Evolutionary conservation across 2,113 vertebrate genomes (phyloP).

Genomic region (Seriola quinqueradiata): DNA sequence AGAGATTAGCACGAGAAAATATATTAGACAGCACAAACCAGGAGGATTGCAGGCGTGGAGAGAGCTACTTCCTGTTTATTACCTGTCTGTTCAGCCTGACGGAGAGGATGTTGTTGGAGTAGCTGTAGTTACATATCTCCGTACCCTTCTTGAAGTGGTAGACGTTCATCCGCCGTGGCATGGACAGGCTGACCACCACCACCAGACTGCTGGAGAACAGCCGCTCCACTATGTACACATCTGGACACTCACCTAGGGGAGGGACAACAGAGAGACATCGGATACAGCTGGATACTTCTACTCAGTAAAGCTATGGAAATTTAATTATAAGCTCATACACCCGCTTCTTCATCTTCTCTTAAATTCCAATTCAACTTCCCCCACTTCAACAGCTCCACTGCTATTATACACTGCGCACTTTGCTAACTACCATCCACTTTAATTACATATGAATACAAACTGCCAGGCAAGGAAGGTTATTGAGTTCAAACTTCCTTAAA

Average conservation of each 20-base stretch:
- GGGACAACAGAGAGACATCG: background rate
- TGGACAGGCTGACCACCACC: slow-evolving; percentile 92
- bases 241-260: slow-evolving; percentile 89
- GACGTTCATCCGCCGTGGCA: slow-evolving; percentile 94
- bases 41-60: background rate
- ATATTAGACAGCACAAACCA: background rate
- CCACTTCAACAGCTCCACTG: background rate
- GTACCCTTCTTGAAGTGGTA: slow-evolving; percentile 98
- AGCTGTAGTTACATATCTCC: slow-evolving; percentile 97
- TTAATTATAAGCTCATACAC: too few species aligned
- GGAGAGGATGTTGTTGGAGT: slow-evolving; percentile 93
- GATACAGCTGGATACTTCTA: background rate
- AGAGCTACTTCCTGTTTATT: background rate
- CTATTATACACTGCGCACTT: background rate
- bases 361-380: background rate
- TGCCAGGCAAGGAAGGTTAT: background rate
- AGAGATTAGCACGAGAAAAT: background rate
- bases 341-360: background rate
- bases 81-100: slow-evolving; percentile 95
- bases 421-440: background rate
- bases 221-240: slow-evolving; percentile 95
- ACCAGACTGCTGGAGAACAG: slow-evolving; percentile 98
- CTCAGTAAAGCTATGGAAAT: background rate
- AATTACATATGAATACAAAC: background rate
- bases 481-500: slow-evolving; percentile 26